phyloP scores from a whole-genome alignment of 2,113 vertebrate species.

The Brachypteracias leptosomus region DNA sequence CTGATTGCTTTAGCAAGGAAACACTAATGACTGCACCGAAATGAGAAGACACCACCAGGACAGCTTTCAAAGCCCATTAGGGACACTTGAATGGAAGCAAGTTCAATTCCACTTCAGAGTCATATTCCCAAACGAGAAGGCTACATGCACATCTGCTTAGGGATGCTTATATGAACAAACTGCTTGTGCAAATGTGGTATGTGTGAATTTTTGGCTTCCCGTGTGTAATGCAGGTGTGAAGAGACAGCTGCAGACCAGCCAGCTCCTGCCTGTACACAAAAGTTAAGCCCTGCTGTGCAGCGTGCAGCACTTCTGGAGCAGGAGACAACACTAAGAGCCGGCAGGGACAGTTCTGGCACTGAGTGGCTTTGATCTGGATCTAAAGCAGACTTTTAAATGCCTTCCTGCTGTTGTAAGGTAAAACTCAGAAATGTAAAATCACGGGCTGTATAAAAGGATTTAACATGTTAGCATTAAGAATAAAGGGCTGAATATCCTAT shows the following conservation, averaged over 20 bases:
- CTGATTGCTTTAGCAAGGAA: neutral
- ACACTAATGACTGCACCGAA: neutral
- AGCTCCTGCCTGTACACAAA: neutral
- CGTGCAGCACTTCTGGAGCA: fast-evolving
- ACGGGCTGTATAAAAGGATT: neutral
- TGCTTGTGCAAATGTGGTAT: fast-evolving
- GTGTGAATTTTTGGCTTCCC: neutral
- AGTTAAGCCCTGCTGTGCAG: fast-evolving
- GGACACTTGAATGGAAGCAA: fast-evolving
- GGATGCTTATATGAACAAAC: neutral
- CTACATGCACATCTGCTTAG: fast-evolving
- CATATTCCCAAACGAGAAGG: fast-evolving
- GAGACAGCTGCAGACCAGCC: neutral
- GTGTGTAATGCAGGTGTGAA: neutral
- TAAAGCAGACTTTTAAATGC: neutral
- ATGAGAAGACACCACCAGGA: neutral
- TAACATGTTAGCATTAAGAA: neutral
- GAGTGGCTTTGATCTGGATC: neutral
- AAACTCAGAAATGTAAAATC: neutral
- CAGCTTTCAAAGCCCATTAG: fast-evolving
- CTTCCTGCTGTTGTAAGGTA: neutral
- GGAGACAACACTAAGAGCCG: fast-evolving
- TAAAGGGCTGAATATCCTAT: neutral
- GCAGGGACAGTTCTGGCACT: neutral
- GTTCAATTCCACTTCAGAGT: neutral